phyloP scores from a whole-genome alignment of 2,797 vertebrate species.

The Xiphophorus birchmanni region DNA sequence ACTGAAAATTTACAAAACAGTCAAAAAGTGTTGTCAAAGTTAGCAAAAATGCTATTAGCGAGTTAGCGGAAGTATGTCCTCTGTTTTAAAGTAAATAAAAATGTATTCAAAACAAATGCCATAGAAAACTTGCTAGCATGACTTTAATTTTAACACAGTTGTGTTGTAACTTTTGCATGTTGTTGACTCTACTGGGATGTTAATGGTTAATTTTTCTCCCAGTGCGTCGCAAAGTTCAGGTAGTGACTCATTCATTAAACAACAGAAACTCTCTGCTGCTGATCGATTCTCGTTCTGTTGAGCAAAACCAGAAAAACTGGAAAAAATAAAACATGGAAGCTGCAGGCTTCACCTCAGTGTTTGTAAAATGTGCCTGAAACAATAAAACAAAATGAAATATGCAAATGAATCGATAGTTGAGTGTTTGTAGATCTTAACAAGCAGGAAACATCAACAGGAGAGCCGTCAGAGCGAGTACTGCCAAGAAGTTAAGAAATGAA shows the following conservation, averaged over 20 bases:
- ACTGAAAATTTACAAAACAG: no score
- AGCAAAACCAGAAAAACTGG: not conserved
- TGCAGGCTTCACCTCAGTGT: not conserved
- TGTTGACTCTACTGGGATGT: not conserved
- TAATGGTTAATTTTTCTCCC: not conserved
- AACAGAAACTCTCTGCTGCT: not conserved
- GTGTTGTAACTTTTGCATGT: not conserved
- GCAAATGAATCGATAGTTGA: not conserved
- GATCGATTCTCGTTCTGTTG: not conserved
- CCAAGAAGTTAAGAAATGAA: not conserved
- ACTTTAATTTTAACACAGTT: not conserved
- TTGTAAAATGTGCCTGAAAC: not conserved
- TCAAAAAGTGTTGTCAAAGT: not conserved
- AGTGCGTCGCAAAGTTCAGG: not conserved
- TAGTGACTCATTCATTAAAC: not conserved
- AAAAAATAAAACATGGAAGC: not conserved
- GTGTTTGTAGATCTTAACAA: not conserved
- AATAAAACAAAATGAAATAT: not conserved
- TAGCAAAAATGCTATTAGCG: not conserved
- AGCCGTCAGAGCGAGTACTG: not conserved
- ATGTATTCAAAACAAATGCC: no score
- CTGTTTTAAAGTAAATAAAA: not conserved
- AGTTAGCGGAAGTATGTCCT: not conserved
- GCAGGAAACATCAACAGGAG: not conserved
- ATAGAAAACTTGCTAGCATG: not conserved